These are phyloP conservation scores for Cichlasoma orientale DNA, from an alignment of 2,797 vertebrate species.

Conservation along the genomic window DNA sequence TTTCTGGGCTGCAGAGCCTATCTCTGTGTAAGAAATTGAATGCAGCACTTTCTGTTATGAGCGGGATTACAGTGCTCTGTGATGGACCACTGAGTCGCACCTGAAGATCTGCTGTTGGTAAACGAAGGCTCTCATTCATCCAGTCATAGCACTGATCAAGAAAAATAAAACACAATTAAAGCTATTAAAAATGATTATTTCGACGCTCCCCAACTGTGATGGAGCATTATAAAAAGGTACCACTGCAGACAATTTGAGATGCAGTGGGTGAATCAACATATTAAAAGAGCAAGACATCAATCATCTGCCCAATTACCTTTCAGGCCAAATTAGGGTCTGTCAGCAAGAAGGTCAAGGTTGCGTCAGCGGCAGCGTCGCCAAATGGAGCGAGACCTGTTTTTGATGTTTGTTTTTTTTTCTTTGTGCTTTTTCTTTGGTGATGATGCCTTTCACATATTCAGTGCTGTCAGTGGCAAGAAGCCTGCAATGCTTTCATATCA, in stretches of 20 bases:
- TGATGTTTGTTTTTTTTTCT: slow-evolving; percentile 25
- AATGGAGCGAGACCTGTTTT: slow-evolving; percentile 10
- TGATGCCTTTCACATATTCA: slow-evolving; percentile 15
- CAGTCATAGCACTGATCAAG: not conserved
- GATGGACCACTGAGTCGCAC: slow-evolving; percentile 26
- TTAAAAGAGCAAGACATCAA: slow-evolving; percentile 68
- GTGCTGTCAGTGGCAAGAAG: slow-evolving; percentile 12
- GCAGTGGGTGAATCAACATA: slow-evolving; percentile 64
- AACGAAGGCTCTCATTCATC: slow-evolving; percentile 11
- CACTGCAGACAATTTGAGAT: slow-evolving; percentile 55
- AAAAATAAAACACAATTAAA: slow-evolving; percentile 30
- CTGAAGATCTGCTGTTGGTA: slow-evolving; percentile 20
- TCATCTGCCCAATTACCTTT: slow-evolving; percentile 70
- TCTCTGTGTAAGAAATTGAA: slow-evolving; percentile 45
- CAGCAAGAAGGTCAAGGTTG: slow-evolving; percentile 66
- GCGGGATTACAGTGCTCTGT: slow-evolving; percentile 7
- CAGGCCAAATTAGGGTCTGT: slow-evolving; percentile 62
- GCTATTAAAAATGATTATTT: slow-evolving; percentile 37
- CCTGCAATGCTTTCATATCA: slow-evolving; percentile 27
- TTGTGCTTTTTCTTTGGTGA: not conserved
- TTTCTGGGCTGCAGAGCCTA: slow-evolving; percentile 41
- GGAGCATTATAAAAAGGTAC: slow-evolving; percentile 47
- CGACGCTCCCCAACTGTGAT: slow-evolving; percentile 35
- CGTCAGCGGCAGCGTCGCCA: slow-evolving; percentile 1
- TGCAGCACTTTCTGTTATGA: slow-evolving; percentile 24